Evolutionary conservation across 2,888 invertebrate genomes (phyloP), one percentile per base, ranked within the genome.

Genomic region (Biston stratarius): DNA sequence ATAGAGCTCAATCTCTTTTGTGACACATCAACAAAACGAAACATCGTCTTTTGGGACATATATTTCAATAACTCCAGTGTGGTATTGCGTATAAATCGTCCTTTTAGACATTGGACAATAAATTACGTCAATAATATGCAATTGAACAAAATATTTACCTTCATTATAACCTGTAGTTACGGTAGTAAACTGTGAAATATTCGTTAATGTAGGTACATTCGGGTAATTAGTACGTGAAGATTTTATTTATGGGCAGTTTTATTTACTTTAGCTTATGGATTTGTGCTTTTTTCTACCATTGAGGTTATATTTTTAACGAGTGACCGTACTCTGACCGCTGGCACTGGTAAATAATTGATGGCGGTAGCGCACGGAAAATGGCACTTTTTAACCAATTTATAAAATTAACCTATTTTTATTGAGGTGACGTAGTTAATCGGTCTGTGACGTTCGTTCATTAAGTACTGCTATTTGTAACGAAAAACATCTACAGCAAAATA

Each of bases 1-100:
- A 74, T 83, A 86, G 74, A 78, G 84, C 81, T 76, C 79, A 83
- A 80, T 84, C 73, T 86, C 56, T 77, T 69, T 75, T 78, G 78
- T 73, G 61, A 73, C 70, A 74, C 68, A 72, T 74, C 69, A 75
- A 73, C 78, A 78, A 77, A 82, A 81, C 79, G 81, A 74, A 83
- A 80, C 77, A 81, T 87, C 87, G 90, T 89, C 91, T 88, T 90
- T 86, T 73, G 90, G 91, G 89, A 88, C 89, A 86, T 91, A 91
- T 91, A 91, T 92, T 92, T 92, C 90, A 91, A 90, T 91, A 91
- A 91, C 88, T 89, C 84, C 76, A 80, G 81, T 85, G 81, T 84
- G 83, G 85, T 86, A 88, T 83, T 84, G 85, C 83, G 83, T 86
- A 91, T 91, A 91, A 91, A 91, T 92, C 85, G 84, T 89, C 83